Percentiles rank a stretch among this genome's conserved stretches.
These are phyloP conservation scores for Serinus canaria DNA, from an alignment of 2,113 vertebrate species.

Conservation along the genomic window DNA sequence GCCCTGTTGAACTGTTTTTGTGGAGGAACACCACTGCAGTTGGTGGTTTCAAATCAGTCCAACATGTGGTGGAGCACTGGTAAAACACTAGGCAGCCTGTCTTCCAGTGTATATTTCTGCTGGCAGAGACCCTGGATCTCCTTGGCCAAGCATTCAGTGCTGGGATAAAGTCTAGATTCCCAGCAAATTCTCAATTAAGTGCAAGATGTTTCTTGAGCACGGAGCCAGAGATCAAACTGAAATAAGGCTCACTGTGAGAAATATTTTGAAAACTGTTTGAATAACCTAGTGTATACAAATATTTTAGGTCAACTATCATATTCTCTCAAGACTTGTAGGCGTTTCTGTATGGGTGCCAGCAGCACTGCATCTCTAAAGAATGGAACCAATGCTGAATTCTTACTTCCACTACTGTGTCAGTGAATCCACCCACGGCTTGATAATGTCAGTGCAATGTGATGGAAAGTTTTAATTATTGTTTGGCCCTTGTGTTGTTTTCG, in stretches of 20 bases:
- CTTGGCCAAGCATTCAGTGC: neutral
- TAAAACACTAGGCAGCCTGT: constrained; percentile 24
- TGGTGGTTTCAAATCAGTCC: constrained; percentile 27
- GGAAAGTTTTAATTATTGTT: constrained; percentile 30
- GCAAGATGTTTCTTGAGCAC: constrained; percentile 41
- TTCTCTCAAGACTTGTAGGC: constrained; percentile 55
- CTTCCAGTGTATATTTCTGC: constrained; percentile 47
- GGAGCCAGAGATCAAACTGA: constrained; percentile 48
- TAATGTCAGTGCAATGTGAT: constrained; percentile 30
- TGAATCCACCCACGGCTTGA: constrained; percentile 39
- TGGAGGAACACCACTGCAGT: neutral
- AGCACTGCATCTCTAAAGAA: constrained; percentile 46
- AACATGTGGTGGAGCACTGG: neutral
- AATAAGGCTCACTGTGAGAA: constrained; percentile 30
- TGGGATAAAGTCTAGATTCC: constrained; percentile 50
- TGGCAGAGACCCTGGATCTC: constrained; percentile 22
- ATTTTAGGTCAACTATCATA: constrained; percentile 58
- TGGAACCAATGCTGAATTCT: constrained; percentile 36
- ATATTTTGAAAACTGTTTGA: constrained; percentile 56
- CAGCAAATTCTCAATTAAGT: constrained; percentile 55
- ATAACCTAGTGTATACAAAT: constrained; percentile 57
- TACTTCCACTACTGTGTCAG: constrained; percentile 51
- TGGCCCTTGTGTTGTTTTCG: neutral
- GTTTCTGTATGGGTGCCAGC: constrained; percentile 41
- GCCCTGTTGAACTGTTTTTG: neutral